Conservation (phyloP, 2,113 vertebrate species). For the Alosa alosa region DNA sequence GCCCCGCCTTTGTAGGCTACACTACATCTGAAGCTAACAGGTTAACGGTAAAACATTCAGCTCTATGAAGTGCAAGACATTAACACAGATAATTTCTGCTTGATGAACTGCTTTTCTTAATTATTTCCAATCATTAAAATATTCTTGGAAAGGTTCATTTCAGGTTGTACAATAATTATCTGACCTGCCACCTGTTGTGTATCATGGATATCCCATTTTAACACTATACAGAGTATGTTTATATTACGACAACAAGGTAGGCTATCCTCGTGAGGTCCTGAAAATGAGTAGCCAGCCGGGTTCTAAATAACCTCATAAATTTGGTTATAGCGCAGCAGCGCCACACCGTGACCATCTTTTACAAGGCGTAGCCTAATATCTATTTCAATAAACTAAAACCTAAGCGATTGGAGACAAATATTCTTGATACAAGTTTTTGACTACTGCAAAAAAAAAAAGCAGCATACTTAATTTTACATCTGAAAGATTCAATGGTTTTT, state of each 20-base stretch:
- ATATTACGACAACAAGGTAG: neutral
- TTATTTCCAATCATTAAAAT: neutral
- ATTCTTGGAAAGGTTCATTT: neutral
- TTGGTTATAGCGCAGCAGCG: neutral
- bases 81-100: neutral
- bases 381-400: neutral
- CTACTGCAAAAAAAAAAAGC: neutral
- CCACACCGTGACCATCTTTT: neutral
- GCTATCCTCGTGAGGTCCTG: neutral
- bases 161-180: neutral
- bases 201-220: neutral
- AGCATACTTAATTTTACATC: neutral
- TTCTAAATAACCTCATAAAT: neutral
- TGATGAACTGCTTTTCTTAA: neutral
- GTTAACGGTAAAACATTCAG: neutral
- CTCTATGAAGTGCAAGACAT: neutral
- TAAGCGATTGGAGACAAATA: neutral
- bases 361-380: neutral
- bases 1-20: conserved; percentile 15
- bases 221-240: neutral
- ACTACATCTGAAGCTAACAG: neutral
- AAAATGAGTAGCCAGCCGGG: neutral
- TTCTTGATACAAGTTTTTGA: neutral
- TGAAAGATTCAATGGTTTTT: neutral
- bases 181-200: neutral